Conservation (phyloP, 2,888 invertebrate genomes). For the Parnassius mnemosyne region DNA sequence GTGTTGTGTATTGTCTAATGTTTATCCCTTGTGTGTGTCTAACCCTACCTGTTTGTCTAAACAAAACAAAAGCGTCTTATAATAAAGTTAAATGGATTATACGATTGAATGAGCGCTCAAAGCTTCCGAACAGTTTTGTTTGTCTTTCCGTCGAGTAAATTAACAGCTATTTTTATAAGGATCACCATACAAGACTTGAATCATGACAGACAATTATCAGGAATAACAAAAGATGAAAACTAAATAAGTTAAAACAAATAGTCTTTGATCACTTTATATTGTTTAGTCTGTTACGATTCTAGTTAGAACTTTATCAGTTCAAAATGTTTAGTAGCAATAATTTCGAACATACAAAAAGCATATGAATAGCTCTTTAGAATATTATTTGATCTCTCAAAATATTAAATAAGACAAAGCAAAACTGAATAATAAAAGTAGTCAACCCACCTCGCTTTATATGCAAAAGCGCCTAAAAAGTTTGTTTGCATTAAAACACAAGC, state of each 20-base stretch:
- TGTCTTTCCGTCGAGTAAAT: conserved; percentile 63
- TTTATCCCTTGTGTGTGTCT: conserved; percentile 94
- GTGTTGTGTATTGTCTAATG: conserved; percentile 94
- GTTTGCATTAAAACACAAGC: conserved; percentile 81
- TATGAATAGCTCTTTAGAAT: conserved; percentile 36
- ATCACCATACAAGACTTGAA: conserved; percentile 53
- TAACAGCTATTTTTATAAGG: conserved; percentile 50
- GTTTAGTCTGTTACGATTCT: conserved; percentile 23
- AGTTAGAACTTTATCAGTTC: conserved; percentile 18
- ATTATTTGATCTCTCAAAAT: conserved; percentile 40
- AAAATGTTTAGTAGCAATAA: conserved; percentile 15
- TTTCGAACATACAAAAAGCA: conserved; percentile 37
- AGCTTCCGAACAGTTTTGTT: conserved; percentile 75
- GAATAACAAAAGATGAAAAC: conserved; percentile 23
- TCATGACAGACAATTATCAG: conserved; percentile 59
- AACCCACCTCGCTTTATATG: conserved; percentile 81
- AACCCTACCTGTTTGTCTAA: conserved; percentile 82
- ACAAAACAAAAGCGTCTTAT: conserved; percentile 69
- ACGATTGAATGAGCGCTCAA: conserved; percentile 66
- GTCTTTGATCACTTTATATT: conserved; percentile 3
- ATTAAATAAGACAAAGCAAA: conserved; percentile 75
- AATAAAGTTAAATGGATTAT: conserved; percentile 48
- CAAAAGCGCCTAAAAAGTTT: conserved; percentile 81
- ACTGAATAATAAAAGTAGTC: conserved; percentile 77
- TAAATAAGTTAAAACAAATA: conserved; percentile 8